Evolutionary conservation across 1,140 invertebrate genomes (phyloP).

Genomic region (Lasaia peninsularis): DNA sequence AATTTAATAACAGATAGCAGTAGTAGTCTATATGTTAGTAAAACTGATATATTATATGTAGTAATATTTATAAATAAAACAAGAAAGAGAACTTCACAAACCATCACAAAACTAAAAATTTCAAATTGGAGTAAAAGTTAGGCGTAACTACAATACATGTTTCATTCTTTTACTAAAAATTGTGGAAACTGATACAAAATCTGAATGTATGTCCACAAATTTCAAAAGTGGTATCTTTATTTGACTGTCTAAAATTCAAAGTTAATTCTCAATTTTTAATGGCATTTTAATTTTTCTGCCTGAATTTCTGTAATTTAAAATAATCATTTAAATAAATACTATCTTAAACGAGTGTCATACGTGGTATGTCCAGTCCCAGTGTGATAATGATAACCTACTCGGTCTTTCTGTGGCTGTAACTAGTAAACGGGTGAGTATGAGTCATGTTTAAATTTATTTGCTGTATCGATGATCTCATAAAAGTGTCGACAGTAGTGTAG

Average conservation of each 20-base stretch:
- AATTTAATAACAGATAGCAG: slow-evolving; percentile 2
- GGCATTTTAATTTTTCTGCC: background rate
- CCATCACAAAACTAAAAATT: background rate
- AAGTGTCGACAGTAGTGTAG: slow-evolving; percentile 46
- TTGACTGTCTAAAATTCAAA: too few species aligned
- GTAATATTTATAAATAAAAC: slow-evolving; percentile 13
- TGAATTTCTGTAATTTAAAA: slow-evolving; percentile 27
- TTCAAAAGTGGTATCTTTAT: too few species aligned
- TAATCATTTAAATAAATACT: slow-evolving; percentile 43
- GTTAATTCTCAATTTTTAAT: too few species aligned
- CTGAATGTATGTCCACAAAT: too few species aligned
- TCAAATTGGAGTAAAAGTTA: background rate
- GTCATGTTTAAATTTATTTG: slow-evolving; percentile 77
- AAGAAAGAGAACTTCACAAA: background rate
- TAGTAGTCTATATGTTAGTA: background rate
- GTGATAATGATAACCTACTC: slow-evolving; percentile 70
- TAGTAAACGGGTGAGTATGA: slow-evolving; percentile 65
- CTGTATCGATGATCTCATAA: slow-evolving; percentile 74
- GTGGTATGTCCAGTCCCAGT: slow-evolving; percentile 46
- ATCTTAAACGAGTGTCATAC: slow-evolving; percentile 49
- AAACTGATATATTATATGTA: background rate
- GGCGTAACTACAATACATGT: background rate
- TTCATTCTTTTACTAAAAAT: background rate
- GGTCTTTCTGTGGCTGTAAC: slow-evolving; percentile 63
- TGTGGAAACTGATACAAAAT: background rate